phyloP scores from a whole-genome alignment of 1,140 invertebrate species.

The Lepidurus apus region DNA sequence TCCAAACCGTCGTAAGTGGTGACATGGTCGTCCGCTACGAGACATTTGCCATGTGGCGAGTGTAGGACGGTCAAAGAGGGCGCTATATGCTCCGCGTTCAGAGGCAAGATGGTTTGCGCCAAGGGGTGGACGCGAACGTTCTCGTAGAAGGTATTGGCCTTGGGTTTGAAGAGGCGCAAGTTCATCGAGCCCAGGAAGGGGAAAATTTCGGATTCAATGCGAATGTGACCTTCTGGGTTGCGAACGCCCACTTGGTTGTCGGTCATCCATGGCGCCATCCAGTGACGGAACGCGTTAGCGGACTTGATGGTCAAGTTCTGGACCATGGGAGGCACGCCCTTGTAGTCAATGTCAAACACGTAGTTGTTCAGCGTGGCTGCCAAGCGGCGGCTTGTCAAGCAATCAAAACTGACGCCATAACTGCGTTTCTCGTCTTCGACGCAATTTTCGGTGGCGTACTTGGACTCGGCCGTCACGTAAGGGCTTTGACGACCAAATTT shows the following conservation, averaged over 20 bases:
- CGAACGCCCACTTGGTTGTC: slow-evolving; percentile 34
- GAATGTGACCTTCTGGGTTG: slow-evolving; percentile 28
- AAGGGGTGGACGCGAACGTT: slow-evolving; percentile 31
- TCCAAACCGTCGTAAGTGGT: slow-evolving; percentile 36
- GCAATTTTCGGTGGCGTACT: slow-evolving; percentile 17
- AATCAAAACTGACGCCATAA: slow-evolving; percentile 28
- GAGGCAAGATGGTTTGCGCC: slow-evolving; percentile 30
- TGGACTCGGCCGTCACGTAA: not conserved
- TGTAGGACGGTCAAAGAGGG: slow-evolving; percentile 30
- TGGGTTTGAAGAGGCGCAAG: slow-evolving; percentile 33
- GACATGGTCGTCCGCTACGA: slow-evolving; percentile 31
- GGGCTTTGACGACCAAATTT: slow-evolving; percentile 17
- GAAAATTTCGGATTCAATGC: slow-evolving; percentile 30
- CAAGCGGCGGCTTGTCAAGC: slow-evolving; percentile 30
- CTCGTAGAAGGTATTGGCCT: slow-evolving; percentile 35
- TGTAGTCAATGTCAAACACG: slow-evolving; percentile 32
- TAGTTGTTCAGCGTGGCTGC: slow-evolving; percentile 28
- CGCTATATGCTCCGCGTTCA: slow-evolving; percentile 20
- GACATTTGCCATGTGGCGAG: slow-evolving; percentile 31
- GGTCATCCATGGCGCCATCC: slow-evolving; percentile 31
- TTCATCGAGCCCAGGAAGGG: slow-evolving; percentile 32
- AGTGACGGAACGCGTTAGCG: slow-evolving; percentile 29
- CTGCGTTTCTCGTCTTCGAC: slow-evolving; percentile 27
- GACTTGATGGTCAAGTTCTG: slow-evolving; percentile 29
- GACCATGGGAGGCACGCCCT: slow-evolving; percentile 27